phyloP scores from a whole-genome alignment of 2,113 vertebrate species.

The Cepphus grylle region DNA sequence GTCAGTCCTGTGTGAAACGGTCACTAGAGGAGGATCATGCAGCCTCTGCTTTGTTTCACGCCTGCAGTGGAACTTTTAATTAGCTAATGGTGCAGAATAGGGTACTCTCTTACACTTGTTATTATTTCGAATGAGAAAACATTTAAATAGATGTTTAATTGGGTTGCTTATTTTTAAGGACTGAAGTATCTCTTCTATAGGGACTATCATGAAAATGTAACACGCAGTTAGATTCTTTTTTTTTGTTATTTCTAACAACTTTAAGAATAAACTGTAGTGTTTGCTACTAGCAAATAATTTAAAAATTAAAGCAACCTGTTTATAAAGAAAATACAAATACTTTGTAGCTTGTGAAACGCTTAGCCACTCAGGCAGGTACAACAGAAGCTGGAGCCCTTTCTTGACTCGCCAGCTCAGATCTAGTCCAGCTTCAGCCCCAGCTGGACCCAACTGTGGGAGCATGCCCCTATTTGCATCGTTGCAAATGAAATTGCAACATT shows the following conservation, averaged over 20 bases:
- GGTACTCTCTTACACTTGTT: not conserved
- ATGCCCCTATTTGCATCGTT: too few relatives aligned
- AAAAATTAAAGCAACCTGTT: not conserved
- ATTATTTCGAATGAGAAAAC: not conserved
- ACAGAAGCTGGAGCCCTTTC: not conserved
- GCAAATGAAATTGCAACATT: too few relatives aligned
- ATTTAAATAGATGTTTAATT: not conserved
- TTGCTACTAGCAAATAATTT: not conserved
- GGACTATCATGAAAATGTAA: not conserved
- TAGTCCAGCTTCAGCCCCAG: not conserved
- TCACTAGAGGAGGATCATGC: not conserved
- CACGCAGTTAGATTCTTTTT: not conserved
- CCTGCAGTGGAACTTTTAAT: not conserved
- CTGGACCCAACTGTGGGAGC: not conserved
- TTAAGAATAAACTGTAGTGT: not conserved
- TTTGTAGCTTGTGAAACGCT: not conserved
- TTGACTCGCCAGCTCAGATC: not conserved
- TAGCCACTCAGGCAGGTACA: not conserved
- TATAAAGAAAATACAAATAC: not conserved
- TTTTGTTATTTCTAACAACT: not conserved
- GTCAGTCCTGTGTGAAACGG: not conserved
- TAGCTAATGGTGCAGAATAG: not conserved
- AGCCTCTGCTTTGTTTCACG: not conserved
- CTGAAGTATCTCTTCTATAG: not conserved
- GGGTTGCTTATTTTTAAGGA: not conserved